phyloP scores from a whole-genome alignment of 2,113 vertebrate species.

The Zapornia atra region DNA sequence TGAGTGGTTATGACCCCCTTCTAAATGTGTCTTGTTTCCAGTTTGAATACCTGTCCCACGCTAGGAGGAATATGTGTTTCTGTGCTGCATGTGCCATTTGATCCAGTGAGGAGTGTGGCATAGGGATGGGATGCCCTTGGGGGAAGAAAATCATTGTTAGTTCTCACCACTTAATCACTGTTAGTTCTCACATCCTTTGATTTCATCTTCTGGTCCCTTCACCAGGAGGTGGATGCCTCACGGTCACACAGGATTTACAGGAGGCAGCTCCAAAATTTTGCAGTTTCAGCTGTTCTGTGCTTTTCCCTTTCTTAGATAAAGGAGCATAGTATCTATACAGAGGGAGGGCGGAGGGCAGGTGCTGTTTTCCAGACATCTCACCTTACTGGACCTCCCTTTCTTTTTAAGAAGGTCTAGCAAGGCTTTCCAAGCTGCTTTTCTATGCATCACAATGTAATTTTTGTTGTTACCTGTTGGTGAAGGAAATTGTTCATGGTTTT shows the following conservation, averaged over 20 bases:
- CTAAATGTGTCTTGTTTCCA: neutral
- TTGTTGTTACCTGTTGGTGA: neutral
- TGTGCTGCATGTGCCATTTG: neutral
- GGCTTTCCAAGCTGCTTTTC: neutral
- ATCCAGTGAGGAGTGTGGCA: fast-evolving
- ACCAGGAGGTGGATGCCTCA: neutral
- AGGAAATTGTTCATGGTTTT: neutral
- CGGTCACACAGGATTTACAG: neutral
- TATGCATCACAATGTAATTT: neutral
- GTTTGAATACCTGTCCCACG: neutral
- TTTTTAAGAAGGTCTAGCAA: neutral
- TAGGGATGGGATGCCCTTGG: neutral
- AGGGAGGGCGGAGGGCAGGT: neutral
- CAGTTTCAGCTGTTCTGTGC: neutral
- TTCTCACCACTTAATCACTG: neutral
- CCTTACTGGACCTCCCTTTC: neutral
- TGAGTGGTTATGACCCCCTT: neutral
- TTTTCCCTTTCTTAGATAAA: neutral
- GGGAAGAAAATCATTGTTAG: neutral
- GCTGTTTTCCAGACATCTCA: neutral
- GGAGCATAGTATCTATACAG: neutral
- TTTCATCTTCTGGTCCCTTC: neutral
- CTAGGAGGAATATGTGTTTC: neutral
- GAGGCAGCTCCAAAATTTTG: neutral
- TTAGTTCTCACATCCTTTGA: neutral